These are phyloP conservation scores for Apamea crenata DNA, from an alignment of 2,888 invertebrate genomes.

Conservation along the genomic window DNA sequence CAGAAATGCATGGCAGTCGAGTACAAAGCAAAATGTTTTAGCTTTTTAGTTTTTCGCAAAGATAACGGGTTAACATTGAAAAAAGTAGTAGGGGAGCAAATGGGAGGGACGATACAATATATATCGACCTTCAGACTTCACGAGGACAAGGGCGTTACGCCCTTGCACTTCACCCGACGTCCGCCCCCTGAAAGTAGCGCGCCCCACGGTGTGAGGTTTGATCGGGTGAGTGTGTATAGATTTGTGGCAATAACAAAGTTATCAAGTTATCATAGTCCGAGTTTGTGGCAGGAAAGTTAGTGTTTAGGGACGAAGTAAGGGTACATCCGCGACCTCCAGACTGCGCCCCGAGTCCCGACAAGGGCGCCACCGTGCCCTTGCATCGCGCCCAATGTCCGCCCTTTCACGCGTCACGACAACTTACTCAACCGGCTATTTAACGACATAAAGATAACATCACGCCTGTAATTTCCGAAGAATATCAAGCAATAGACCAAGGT, in stretches of 20 bases:
- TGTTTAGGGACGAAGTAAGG: conserved; percentile 78
- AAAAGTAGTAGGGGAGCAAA: conserved; percentile 57
- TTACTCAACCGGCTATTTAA: neutral
- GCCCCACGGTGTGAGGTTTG: conserved; percentile 43
- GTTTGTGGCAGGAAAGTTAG: conserved; percentile 66
- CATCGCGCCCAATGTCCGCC: conserved; percentile 77
- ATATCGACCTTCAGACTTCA: conserved; percentile 69
- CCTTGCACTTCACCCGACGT: conserved; percentile 66
- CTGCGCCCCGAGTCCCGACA: conserved; percentile 82
- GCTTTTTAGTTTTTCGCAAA: conserved; percentile 33
- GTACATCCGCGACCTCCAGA: conserved; percentile 88
- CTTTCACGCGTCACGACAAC: conserved; percentile 47
- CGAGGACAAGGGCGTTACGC: conserved; percentile 60
- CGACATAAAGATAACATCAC: neutral
- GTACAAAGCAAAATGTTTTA: conserved; percentile 23
- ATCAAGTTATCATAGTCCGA: conserved; percentile 63
- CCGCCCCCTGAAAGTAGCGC: conserved; percentile 58
- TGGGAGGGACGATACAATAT: conserved; percentile 58
- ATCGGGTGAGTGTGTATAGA: conserved; percentile 50
- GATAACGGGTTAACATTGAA: conserved; percentile 40
- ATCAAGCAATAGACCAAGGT: no score
- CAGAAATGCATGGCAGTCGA: conserved; percentile 46
- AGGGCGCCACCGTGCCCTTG: conserved; percentile 86
- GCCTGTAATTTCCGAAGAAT: neutral
- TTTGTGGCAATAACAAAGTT: conserved; percentile 59